These are phyloP conservation scores for Serranochromis macrocephalus DNA, from an alignment of 2,113 vertebrate species.

Conservation along the genomic window DNA sequence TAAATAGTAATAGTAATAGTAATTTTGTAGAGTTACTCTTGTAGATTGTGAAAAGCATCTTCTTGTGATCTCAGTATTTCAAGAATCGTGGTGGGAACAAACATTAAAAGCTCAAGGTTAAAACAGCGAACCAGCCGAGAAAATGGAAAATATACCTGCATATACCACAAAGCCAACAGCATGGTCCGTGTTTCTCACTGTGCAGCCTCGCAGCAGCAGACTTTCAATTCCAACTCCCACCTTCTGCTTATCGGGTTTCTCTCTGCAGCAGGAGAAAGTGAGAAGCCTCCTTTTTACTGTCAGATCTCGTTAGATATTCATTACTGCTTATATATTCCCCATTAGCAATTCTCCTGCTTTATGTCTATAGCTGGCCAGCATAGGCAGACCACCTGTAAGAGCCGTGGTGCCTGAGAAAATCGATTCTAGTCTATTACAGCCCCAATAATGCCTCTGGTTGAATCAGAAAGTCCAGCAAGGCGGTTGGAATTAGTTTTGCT, in stretches of 20 bases:
- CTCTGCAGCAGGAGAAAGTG: conserved; percentile 69
- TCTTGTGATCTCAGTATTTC: neutral
- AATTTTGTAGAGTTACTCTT: neutral
- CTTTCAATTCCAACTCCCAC: conserved; percentile 82
- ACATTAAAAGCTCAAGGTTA: neutral
- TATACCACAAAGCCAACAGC: conserved; percentile 91
- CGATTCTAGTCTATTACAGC: conserved; percentile 49
- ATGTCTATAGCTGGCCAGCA: conserved; percentile 7
- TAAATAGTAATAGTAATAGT: neutral
- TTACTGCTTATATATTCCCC: conserved; percentile 28
- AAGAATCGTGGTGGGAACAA: neutral
- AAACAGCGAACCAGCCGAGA: neutral
- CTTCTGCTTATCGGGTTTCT: conserved; percentile 76
- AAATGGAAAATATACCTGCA: conserved; percentile 74
- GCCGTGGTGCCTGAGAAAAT: conserved; percentile 45
- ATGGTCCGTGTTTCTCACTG: conserved; percentile 85
- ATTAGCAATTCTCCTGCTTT: conserved; percentile 43
- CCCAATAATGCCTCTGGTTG: conserved; percentile 26
- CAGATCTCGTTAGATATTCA: conserved; percentile 50
- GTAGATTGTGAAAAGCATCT: neutral
- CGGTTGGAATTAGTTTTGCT: conserved; percentile 47
- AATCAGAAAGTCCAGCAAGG: conserved; percentile 33
- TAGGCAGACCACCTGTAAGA: conserved; percentile 19
- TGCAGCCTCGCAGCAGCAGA: conserved; percentile 87
- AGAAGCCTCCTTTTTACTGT: conserved; percentile 37